A percentile compares a stretch with the other conserved stretches of the same genome.
Evolutionary conservation across 1,140 invertebrate genomes (phyloP).

Genomic region (Drosophila pseudoananassae): DNA sequence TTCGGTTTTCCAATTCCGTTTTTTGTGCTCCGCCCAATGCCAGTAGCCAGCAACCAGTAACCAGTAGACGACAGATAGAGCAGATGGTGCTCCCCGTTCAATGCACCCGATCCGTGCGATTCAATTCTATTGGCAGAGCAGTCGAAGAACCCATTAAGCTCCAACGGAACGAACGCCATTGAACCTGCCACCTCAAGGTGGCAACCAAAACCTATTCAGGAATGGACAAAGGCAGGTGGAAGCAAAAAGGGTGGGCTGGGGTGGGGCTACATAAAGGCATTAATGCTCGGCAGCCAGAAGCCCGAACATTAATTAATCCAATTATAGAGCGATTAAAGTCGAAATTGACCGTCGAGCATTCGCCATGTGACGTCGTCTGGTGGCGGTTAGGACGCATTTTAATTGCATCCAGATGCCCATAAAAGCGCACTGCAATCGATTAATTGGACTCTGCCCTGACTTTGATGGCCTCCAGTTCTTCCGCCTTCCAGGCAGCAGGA

Average conservation of each 20-base stretch:
- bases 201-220: background rate
- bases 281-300: conserved; percentile 4
- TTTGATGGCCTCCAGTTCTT: conserved; percentile 8
- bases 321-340: conserved; percentile 43
- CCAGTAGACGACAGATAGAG: conserved; percentile 26
- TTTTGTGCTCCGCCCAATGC: conserved; percentile 43
- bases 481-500: conserved; percentile 15
- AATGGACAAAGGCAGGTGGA: conserved; percentile 12
- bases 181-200: conserved; percentile 53
- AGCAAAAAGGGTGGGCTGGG: background rate
- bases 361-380: conserved; percentile 27
- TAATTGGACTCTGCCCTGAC: conserved; percentile 5
- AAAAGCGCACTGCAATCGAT: conserved; percentile 25
- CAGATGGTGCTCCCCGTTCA: conserved; percentile 44
- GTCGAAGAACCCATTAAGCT: conserved; percentile 65
- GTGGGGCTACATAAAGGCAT: conserved; percentile 4
- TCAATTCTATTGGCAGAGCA: conserved; percentile 9
- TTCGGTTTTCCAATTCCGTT: conserved; percentile 40
- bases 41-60: conserved; percentile 28
- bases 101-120: conserved; percentile 43
- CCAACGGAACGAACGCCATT: conserved; percentile 50
- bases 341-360: conserved; percentile 22
- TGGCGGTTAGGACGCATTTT: conserved; percentile 26
- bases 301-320: conserved; percentile 47
- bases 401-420: conserved; percentile 26